Base-by-base conservation (phyloP, 2,888 invertebrate genomes). In the Limenitis camilla region DNA sequence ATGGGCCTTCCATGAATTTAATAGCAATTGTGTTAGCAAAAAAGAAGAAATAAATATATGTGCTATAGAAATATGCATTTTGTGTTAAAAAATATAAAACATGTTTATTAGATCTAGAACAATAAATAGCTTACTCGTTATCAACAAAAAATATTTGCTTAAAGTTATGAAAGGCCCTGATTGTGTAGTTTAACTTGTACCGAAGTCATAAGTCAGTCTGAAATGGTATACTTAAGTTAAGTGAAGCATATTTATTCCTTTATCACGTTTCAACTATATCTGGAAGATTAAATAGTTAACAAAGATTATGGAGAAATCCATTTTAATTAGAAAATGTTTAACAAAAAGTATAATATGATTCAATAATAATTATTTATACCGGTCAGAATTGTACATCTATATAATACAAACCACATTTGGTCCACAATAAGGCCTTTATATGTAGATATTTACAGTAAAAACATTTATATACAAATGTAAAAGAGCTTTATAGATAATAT, bases 401-500 rank as follows among this genome's bases (percentile, higher is more conserved):
- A 50, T 40, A 35, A 45, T 35, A 55, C 45, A 53, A 59, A 29
- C 65, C 68, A 73, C 69, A 69, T 74, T 85, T 85, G 85, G 85
- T 85, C 85, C 85, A 68, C 74, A 67, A 67, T 83, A 85, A 85
- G 83, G 85, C 85, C 72, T 69, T 63, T 61, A 68, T 19, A 70
- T 65, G 67, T 65, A 32, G 32, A 51, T 54, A 55, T 50, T 44
- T 49, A 52, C 48, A 52, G 11, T 52, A 31, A 49, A 19, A 35
- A 49, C 30, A 46, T 46, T 39, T 51, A 40, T 53, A 49, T 56
- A 55, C 49, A 50, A 40, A 35, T 40, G 46, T 43, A 56, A 38
- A 54, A 43, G 44, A 49, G 38, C 33, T 48, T 49, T 40, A 40
- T 45, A 38, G 36, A 45, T 45, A 45, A 33, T 33, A 19, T 19